Evolutionary conservation across 1,140 invertebrate genomes (phyloP).

Genomic region (Saccostrea cuccullata): DNA sequence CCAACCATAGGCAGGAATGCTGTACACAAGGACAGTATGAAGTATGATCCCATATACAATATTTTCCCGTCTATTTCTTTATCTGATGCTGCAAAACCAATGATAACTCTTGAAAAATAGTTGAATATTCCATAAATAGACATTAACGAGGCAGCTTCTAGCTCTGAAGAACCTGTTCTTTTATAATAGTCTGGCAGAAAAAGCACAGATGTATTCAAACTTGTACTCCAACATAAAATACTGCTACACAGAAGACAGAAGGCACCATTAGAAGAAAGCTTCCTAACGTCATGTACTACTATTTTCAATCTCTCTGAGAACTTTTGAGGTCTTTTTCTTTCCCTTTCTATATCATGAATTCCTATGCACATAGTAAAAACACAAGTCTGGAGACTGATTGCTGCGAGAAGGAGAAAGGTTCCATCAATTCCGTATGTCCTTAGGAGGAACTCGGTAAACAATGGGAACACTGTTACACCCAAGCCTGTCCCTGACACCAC

Average conservation of each 20-base stretch:
- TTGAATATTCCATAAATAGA: constrained; percentile 34
- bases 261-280: not conserved
- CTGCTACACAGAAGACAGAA: constrained; percentile 38
- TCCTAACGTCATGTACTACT: not conserved
- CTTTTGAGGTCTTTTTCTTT: not conserved
- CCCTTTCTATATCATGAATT: constrained; percentile 6
- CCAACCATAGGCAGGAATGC: constrained; percentile 2
- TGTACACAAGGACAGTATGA: constrained; percentile 24
- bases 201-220: not conserved
- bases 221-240: constrained; percentile 43
- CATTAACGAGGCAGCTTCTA: constrained; percentile 34
- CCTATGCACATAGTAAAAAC: constrained; percentile 24
- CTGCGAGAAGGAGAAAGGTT: constrained; percentile 34
- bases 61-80: constrained; percentile 23
- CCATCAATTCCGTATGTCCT: constrained; percentile 11
- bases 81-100: constrained; percentile 33
- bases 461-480: constrained; percentile 27
- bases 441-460: constrained; percentile 31
- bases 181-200: constrained; percentile 29
- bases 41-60: constrained; percentile 40
- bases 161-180: constrained; percentile 26
- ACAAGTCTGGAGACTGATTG: constrained; percentile 29
- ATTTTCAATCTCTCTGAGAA: not conserved
- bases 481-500: constrained; percentile 31
- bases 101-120: constrained; percentile 29